A percentile compares a stretch with the other conserved stretches of the same genome.
These are phyloP conservation scores for Zygaena filipendulae DNA, from an alignment of 2,888 invertebrate genomes.

Conservation along the genomic window DNA sequence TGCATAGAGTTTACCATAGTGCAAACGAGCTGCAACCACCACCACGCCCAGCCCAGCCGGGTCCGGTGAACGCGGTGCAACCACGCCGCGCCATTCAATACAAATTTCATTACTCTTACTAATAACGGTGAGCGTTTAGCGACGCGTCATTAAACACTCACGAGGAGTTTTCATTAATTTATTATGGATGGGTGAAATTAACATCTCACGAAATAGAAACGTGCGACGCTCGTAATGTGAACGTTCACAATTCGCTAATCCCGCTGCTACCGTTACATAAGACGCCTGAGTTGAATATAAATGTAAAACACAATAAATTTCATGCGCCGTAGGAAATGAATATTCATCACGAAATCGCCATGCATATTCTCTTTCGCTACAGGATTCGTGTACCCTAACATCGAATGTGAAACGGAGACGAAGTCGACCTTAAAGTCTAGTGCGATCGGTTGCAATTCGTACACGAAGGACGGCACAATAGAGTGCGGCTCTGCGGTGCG, in stretches of 20 bases:
- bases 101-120: neutral
- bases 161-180: constrained; percentile 47
- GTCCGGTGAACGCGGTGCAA: too few species aligned
- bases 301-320: constrained; percentile 70
- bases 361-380: constrained; percentile 66
- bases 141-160: constrained; percentile 38
- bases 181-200: constrained; percentile 46
- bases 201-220: constrained; percentile 44
- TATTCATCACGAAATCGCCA: constrained; percentile 70
- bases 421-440: constrained; percentile 41
- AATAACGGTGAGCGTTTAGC: neutral
- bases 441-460: constrained; percentile 41
- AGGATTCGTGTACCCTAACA: constrained; percentile 50
- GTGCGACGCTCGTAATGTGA: constrained; percentile 52
- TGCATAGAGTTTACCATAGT: too few species aligned
- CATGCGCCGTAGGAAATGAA: constrained; percentile 70
- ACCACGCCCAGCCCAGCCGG: too few species aligned
- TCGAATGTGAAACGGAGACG: constrained; percentile 23
- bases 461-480: constrained; percentile 25
- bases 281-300: constrained; percentile 68
- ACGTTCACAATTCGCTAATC: constrained; percentile 66
- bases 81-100: too few species aligned
- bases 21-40: too few species aligned
- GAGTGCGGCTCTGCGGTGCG: constrained; percentile 42
- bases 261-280: constrained; percentile 67